These are phyloP conservation scores for Chauna torquata DNA, from an alignment of 2,113 vertebrate genomes.

Conservation along the genomic window DNA sequence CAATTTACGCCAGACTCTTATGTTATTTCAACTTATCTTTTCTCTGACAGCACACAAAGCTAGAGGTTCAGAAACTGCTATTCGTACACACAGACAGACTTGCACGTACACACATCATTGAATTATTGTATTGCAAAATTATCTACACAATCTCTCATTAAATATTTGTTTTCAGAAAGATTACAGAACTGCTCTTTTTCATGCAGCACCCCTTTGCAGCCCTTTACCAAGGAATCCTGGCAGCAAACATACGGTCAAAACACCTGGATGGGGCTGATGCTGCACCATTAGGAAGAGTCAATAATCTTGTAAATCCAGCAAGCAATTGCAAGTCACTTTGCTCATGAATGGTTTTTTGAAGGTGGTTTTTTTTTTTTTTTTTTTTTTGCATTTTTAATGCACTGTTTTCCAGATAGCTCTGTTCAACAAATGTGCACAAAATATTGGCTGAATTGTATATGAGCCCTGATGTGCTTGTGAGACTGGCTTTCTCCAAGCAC, in stretches of 20 bases:
- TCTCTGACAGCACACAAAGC: not conserved
- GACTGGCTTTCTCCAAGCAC: not conserved
- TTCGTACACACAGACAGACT: not conserved
- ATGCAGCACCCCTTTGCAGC: not conserved
- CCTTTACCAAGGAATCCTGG: not conserved
- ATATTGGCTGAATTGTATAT: not conserved
- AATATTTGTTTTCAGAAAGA: not conserved
- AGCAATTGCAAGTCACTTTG: not conserved
- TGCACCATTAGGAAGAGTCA: not conserved
- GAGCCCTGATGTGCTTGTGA: not conserved
- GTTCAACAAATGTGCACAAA: not conserved
- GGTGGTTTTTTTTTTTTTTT: not conserved
- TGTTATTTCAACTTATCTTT: constrained; percentile 37
- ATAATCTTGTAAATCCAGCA: not conserved
- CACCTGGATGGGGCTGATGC: not conserved
- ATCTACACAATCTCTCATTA: not conserved
- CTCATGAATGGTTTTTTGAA: not conserved
- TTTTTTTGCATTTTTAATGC: not conserved
- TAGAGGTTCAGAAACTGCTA: not conserved
- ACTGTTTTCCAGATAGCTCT: not conserved
- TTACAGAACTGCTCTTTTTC: not conserved
- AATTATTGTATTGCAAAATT: not conserved
- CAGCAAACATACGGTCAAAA: not conserved
- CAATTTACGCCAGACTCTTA: not conserved
- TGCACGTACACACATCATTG: not conserved